A percentile compares a stretch with the other conserved stretches of the same genome.
These are phyloP conservation scores for Hedychridium roseum DNA, from an alignment of 2,888 invertebrate genomes.

Conservation along the genomic window DNA sequence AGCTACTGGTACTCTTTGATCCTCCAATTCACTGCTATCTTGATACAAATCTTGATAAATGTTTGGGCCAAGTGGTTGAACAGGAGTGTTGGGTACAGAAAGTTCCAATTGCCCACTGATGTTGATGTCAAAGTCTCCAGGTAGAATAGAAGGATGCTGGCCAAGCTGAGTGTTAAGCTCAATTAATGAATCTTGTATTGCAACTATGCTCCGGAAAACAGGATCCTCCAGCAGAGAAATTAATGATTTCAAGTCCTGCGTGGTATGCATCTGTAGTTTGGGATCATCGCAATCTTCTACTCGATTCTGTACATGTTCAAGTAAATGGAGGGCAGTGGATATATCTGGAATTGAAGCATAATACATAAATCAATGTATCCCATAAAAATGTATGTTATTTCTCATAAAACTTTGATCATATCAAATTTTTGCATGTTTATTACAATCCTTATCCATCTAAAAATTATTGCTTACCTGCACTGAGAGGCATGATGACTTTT, in stretches of 20 bases:
- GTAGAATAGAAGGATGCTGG: slow-evolving; percentile 91
- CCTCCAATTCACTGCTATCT: slow-evolving; percentile 70
- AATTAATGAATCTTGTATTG: slow-evolving; percentile 88
- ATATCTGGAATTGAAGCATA: no score
- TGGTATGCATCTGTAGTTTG: slow-evolving; percentile 77
- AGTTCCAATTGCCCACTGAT: slow-evolving; percentile 71
- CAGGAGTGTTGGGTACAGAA: slow-evolving; percentile 56
- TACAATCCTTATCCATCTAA: neutral
- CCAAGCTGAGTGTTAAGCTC: slow-evolving; percentile 87
- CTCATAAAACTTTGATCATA: neutral
- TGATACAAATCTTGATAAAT: slow-evolving; percentile 58
- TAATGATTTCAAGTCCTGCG: slow-evolving; percentile 82
- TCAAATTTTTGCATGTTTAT: neutral
- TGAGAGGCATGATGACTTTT: slow-evolving; percentile 38
- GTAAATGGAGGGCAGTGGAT: slow-evolving; percentile 86
- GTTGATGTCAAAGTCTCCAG: slow-evolving; percentile 92
- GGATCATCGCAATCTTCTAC: slow-evolving; percentile 87
- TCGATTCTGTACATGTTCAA: slow-evolving; percentile 87
- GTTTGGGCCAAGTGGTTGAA: slow-evolving; percentile 53
- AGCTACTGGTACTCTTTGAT: slow-evolving; percentile 80
- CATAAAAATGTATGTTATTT: neutral
- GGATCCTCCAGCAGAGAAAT: slow-evolving; percentile 89
- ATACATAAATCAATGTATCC: no score
- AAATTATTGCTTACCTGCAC: slow-evolving; percentile 32
- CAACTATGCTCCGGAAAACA: slow-evolving; percentile 88